Conservation (phyloP, 2,113 vertebrate genomes). For the Campylomormyrus numenius region DNA sequence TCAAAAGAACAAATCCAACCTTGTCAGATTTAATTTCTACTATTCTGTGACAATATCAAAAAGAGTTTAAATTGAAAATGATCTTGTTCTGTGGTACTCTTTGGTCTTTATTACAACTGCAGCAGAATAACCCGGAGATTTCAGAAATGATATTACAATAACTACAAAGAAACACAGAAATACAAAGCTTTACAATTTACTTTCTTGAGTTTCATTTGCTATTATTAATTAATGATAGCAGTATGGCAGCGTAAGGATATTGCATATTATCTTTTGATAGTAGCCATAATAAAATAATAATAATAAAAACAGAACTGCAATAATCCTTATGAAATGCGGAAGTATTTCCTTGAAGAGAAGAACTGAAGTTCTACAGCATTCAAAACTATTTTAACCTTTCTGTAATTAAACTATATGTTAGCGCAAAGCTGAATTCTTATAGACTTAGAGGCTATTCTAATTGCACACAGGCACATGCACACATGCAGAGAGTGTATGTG, state of each 20-base stretch:
- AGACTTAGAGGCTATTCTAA: not conserved
- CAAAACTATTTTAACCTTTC: not conserved
- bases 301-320: conserved; percentile 34
- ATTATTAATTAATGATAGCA: conserved; percentile 47
- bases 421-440: conserved; percentile 29
- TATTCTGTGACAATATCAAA: conserved; percentile 36
- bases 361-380: not conserved
- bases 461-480: not conserved
- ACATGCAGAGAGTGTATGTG: not conserved
- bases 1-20: conserved; percentile 35
- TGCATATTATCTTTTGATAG: not conserved
- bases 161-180: conserved; percentile 41
- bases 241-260: not conserved
- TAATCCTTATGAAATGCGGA: not conserved
- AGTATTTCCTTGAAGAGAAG: not conserved
- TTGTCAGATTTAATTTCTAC: conserved; percentile 40
- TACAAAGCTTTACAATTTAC: conserved; percentile 34
- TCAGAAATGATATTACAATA: conserved; percentile 30
- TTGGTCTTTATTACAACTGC: conserved; percentile 5
- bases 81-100: conserved; percentile 26
- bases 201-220: conserved; percentile 34
- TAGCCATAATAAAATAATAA: conserved; percentile 30
- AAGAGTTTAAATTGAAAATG: conserved; percentile 35
- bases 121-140: conserved; percentile 26
- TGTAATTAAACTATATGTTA: conserved; percentile 12